A percentile compares a stretch with the other conserved stretches of the same genome.
Conservation (phyloP, 2,888 invertebrate species). For the Limulus polyphemus region DNA sequence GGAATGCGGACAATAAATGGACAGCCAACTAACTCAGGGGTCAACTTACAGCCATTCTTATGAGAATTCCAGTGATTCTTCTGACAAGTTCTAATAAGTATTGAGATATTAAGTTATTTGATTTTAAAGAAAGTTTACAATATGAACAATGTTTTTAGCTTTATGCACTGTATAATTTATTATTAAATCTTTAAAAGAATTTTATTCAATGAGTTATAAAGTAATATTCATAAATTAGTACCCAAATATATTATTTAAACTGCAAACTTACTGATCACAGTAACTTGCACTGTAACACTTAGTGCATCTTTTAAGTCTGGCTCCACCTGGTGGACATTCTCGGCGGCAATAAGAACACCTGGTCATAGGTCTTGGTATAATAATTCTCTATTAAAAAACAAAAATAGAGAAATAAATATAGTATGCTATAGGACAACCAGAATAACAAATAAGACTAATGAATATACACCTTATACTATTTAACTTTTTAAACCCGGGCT, state of each 20-base stretch:
- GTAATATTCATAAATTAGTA: neutral
- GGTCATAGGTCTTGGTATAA: constrained; percentile 18
- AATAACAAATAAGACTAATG: no score
- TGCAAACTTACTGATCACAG: constrained; percentile 38
- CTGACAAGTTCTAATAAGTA: constrained; percentile 36
- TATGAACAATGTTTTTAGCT: no score
- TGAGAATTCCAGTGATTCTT: constrained; percentile 36
- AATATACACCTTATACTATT: no score
- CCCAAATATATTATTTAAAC: neutral
- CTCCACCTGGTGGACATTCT: constrained; percentile 29
- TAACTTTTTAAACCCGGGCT: no score
- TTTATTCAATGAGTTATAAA: no score
- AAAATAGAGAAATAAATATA: no score
- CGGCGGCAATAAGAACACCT: constrained; percentile 37
- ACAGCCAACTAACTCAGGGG: constrained; percentile 34
- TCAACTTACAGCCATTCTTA: constrained; percentile 19
- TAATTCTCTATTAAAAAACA: constrained; percentile 30
- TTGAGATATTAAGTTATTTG: no score
- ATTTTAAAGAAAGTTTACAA: no score
- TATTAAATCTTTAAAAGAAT: no score
- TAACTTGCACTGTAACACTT: constrained; percentile 41
- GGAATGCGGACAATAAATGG: constrained; percentile 42
- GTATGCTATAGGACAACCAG: no score
- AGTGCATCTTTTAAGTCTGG: constrained; percentile 37
- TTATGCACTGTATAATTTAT: no score